phyloP scores from a whole-genome alignment of 2,113 vertebrate genomes.

The Eublepharis macularius region DNA sequence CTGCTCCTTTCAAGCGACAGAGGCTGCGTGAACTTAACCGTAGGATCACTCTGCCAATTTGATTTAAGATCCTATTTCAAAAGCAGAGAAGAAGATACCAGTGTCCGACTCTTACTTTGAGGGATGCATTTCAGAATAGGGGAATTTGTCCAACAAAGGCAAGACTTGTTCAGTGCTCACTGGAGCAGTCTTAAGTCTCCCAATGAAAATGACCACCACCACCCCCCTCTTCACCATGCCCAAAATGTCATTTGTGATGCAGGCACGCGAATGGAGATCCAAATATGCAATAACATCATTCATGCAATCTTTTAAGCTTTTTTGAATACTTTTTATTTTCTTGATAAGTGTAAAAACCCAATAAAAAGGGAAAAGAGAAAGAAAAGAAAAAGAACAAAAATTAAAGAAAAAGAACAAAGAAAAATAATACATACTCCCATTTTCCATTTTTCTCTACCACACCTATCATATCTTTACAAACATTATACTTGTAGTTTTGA shows the following conservation, averaged over 20 bases:
- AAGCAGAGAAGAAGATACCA: constrained; percentile 30
- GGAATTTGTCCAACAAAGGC: background rate
- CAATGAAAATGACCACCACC: too few species aligned
- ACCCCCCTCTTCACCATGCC: background rate
- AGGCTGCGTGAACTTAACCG: background rate
- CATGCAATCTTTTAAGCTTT: background rate
- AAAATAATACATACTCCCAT: too few species aligned
- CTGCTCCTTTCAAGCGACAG: constrained; percentile 17
- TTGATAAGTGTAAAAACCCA: too few species aligned
- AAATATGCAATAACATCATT: background rate
- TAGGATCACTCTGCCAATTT: constrained; percentile 21
- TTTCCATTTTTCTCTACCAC: too few species aligned
- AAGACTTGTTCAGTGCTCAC: too few species aligned
- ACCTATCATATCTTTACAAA: too few species aligned
- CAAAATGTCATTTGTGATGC: background rate
- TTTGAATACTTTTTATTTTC: too few species aligned
- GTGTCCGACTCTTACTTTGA: background rate
- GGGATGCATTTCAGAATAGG: constrained; percentile 22
- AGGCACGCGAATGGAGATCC: background rate
- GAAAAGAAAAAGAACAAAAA: too few species aligned
- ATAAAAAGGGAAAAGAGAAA: too few species aligned
- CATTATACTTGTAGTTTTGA: too few species aligned
- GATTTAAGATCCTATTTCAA: constrained; percentile 13
- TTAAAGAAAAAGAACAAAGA: too few species aligned
- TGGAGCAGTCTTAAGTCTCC: too few species aligned